These are phyloP conservation scores for Rutilus rutilus DNA, from an alignment of 2,113 vertebrate genomes.

Conservation along the genomic window DNA sequence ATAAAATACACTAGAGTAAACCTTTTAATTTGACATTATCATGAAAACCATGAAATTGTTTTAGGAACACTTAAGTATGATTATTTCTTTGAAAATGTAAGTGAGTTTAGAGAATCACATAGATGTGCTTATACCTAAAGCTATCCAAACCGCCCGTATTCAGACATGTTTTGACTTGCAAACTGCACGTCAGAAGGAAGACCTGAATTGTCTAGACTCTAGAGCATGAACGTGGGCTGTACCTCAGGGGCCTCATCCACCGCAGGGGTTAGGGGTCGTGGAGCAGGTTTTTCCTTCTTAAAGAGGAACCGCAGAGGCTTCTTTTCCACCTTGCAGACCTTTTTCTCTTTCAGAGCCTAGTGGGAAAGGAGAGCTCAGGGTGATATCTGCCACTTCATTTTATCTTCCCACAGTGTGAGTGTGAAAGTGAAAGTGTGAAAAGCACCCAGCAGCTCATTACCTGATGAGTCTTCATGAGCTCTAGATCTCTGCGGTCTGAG, in stretches of 20 bases:
- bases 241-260: constrained; percentile 80
- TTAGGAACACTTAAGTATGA: neutral
- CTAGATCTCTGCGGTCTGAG: constrained; percentile 68
- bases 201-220: neutral
- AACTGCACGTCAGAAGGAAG: neutral
- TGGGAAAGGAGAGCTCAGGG: neutral
- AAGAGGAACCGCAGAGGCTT: constrained; percentile 74
- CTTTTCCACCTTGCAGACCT: constrained; percentile 61
- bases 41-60: neutral
- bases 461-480: constrained; percentile 81
- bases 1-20: neutral
- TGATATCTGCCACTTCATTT: neutral
- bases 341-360: constrained; percentile 79
- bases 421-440: constrained; percentile 32
- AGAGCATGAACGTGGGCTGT: constrained; percentile 27
- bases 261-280: constrained; percentile 79
- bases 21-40: neutral
- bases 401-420: neutral
- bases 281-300: constrained; percentile 73
- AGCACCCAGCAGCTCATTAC: constrained; percentile 67
- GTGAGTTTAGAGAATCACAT: neutral
- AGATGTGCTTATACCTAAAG: neutral
- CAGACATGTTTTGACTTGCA: neutral
- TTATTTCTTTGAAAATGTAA: neutral
- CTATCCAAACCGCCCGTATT: neutral